These are phyloP conservation scores for Macrochelys suwanniensis DNA, from an alignment of 2,797 vertebrate genomes.

Conservation along the genomic window DNA sequence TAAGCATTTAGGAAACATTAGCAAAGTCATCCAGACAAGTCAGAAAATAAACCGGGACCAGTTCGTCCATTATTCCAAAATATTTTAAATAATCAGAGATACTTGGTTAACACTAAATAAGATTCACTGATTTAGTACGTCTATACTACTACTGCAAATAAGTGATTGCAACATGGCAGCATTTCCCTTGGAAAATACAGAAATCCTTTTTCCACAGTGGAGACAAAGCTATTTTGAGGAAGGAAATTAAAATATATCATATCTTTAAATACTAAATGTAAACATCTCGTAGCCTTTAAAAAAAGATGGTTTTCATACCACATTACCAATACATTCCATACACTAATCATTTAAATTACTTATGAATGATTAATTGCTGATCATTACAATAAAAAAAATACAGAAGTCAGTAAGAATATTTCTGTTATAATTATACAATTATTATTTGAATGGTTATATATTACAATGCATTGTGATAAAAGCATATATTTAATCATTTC, in stretches of 20 bases:
- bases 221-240: slow-evolving; percentile 31
- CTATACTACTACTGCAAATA: no score
- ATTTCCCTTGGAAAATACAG: slow-evolving; percentile 34
- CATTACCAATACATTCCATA: slow-evolving; percentile 59
- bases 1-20: slow-evolving; percentile 36
- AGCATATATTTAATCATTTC: background rate
- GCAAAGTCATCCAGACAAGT: slow-evolving; percentile 49
- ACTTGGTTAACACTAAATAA: slow-evolving; percentile 52
- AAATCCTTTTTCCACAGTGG: slow-evolving; percentile 51
- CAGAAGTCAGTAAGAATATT: background rate
- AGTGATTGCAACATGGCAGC: slow-evolving; percentile 38
- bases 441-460: background rate
- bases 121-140: no score
- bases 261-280: slow-evolving; percentile 49
- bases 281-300: slow-evolving; percentile 23
- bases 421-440: slow-evolving; percentile 26
- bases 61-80: background rate
- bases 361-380: slow-evolving; percentile 68
- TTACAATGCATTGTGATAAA: slow-evolving; percentile 1
- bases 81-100: slow-evolving; percentile 47
- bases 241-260: background rate
- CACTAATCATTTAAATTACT: slow-evolving; percentile 72
- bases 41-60: slow-evolving; percentile 36
- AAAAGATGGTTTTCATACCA: slow-evolving; percentile 41
- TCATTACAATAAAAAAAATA: slow-evolving; percentile 28